These are phyloP conservation scores for Zosterops lateralis DNA, from an alignment of 2,113 vertebrate genomes.

Conservation along the genomic window DNA sequence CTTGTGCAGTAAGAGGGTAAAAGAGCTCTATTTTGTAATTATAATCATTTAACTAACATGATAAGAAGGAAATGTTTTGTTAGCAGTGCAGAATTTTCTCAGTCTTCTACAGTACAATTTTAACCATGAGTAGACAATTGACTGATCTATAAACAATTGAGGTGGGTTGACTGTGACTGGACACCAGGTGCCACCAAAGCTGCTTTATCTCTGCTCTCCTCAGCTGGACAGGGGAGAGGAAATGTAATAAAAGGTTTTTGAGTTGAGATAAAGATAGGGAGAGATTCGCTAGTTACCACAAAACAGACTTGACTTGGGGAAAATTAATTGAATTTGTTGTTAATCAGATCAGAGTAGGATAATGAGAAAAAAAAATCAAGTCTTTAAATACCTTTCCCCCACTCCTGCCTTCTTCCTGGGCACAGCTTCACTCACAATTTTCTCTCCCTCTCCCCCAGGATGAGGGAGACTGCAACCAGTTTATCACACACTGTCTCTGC, in stretches of 20 bases:
- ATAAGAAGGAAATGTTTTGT: not conserved
- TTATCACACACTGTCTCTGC: not conserved
- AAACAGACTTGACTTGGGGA: not conserved
- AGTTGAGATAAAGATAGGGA: not conserved
- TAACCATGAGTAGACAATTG: not conserved
- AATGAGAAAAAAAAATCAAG: not conserved
- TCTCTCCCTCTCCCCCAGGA: not conserved
- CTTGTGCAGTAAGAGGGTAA: not conserved
- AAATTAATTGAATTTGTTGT: not conserved
- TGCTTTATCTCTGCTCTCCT: not conserved
- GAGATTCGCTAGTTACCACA: not conserved
- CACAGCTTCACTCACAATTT: not conserved
- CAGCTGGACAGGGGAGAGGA: not conserved
- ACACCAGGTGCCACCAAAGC: not conserved
- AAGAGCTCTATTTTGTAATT: conserved; percentile 24
- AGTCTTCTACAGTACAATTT: not conserved
- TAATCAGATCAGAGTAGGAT: not conserved
- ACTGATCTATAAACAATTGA: not conserved
- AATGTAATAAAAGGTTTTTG: not conserved
- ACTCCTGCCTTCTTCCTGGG: not conserved
- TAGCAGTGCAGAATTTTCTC: not conserved
- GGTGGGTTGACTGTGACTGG: not conserved
- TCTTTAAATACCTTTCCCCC: not conserved
- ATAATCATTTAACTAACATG: not conserved
- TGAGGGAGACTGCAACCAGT: not conserved